phyloP scores from a whole-genome alignment of 2,113 vertebrate species.

The Cephalopterus ornatus region DNA sequence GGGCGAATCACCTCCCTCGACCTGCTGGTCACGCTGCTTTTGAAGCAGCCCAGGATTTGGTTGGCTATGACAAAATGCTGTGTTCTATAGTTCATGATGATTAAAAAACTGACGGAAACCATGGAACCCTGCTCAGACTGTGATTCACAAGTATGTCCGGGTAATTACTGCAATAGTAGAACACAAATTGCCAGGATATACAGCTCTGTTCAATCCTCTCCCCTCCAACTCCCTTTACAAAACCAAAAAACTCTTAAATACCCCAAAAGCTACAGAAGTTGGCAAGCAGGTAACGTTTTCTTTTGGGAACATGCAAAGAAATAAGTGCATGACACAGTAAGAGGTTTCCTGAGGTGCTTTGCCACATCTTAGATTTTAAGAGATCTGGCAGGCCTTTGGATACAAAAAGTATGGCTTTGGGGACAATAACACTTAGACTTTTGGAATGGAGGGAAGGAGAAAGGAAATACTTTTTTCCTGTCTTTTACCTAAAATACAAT shows the following conservation, averaged over 20 bases:
- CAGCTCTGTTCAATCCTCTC: not conserved
- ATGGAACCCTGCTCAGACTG: not conserved
- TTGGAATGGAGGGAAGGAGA: not conserved
- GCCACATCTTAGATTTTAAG: not conserved
- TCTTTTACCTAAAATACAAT: not conserved
- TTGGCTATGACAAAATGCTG: not conserved
- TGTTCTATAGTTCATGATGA: not conserved
- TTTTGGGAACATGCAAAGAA: not conserved
- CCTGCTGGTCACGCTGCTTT: not conserved
- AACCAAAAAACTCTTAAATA: not conserved
- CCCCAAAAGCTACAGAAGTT: not conserved
- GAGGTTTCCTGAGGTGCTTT: not conserved
- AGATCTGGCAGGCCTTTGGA: not conserved
- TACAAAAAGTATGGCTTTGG: not conserved
- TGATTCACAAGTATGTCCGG: not conserved
- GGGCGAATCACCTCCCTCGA: not conserved
- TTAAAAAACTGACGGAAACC: not conserved
- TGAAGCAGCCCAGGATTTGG: not conserved
- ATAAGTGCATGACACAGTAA: not conserved
- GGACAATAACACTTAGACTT: not conserved
- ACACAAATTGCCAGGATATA: not conserved
- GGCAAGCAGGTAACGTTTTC: not conserved
- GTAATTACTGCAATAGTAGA: not conserved
- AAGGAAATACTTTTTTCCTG: not conserved
- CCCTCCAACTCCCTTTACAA: not conserved